Evolutionary conservation across 2,888 invertebrate species (phyloP), one percentile per base, ranked within the genome.

Genomic region (Seira musarum): DNA sequence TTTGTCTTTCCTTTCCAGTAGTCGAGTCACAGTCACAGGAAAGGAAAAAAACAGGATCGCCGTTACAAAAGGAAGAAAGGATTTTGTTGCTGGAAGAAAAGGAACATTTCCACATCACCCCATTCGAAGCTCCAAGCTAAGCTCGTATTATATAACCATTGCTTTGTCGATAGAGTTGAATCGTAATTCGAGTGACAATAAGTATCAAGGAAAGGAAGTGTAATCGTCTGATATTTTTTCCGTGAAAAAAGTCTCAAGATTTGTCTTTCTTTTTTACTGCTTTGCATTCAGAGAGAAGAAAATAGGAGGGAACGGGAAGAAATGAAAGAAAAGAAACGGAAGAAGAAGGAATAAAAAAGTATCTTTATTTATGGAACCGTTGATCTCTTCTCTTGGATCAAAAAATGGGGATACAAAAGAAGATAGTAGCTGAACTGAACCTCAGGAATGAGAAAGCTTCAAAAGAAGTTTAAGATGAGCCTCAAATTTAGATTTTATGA

Each of bases 321-420:
- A 30, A 30, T 30, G 30, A 30, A 8, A 30, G 30, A 30, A 30
- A 30, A 30, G 30, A 30, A 30, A 30, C 30, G 30, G 30, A 30
- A 30, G 30, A 2, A 30, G 30, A 8, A 30, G 30, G 49, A 49
- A 49, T 49, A 49, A 49, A 49, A 49, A n/a, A 49, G 49, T 49
- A 49, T 49, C 49, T 49, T 49, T 49, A 49, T 49, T 49, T 49
- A 49, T 49, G 49, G 49, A 49, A n/a, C 15, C 49, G 49, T 49
- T 49, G 49, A 49, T 49, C 49, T 49, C 49, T 49, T 49, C 15
- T 15, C 15, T 15, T 49, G 49, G 17, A 49, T n/a, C 13, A 49
- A 15, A 49, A 49, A n/a, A 49, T 8, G 2, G 49, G 49, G 17
- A 49, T 49, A 49, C 17, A 49, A 3, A 15, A 15, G 15, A n/a